Evolutionary conservation across 2,888 invertebrate genomes (phyloP).

Genomic region (Agrochola circellaris): DNA sequence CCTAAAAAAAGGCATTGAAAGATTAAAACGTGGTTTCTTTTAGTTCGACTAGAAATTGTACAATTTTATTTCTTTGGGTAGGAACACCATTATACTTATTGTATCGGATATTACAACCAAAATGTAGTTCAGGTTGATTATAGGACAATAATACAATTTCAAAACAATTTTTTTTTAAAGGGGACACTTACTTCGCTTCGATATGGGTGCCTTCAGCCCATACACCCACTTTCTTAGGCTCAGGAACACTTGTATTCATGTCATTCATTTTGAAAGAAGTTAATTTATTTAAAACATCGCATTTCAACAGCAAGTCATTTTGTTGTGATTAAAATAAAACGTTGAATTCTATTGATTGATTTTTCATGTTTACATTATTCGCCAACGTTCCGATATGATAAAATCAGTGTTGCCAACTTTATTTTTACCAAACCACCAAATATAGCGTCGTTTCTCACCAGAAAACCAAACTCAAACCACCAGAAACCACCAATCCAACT

Average conservation of each 20-base stretch:
- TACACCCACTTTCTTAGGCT: constrained; percentile 86
- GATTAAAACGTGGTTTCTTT: background rate
- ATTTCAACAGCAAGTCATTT: background rate
- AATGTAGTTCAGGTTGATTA: background rate
- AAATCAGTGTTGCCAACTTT: too few relatives aligned
- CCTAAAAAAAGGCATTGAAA: constrained; percentile 70
- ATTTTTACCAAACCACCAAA: too few relatives aligned
- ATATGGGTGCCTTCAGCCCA: constrained; percentile 88
- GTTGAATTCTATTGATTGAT: background rate
- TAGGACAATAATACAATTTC: background rate
- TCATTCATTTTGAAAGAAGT: constrained; percentile 76
- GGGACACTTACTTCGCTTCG: constrained; percentile 81
- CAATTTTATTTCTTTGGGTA: background rate
- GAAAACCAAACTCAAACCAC: too few relatives aligned
- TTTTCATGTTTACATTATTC: constrained; percentile 16
- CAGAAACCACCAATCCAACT: too few relatives aligned
- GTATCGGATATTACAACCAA: background rate
- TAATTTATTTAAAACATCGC: constrained; percentile 65
- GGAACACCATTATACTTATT: background rate
- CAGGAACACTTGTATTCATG: constrained; percentile 77
- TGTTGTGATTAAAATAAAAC: background rate
- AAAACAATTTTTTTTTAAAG: background rate
- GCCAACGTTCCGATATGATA: background rate
- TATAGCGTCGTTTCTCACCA: too few relatives aligned
- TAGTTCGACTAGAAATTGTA: background rate